Evolutionary conservation across 1,140 invertebrate genomes (phyloP).

Genomic region (Neotoxoptera formosana): DNA sequence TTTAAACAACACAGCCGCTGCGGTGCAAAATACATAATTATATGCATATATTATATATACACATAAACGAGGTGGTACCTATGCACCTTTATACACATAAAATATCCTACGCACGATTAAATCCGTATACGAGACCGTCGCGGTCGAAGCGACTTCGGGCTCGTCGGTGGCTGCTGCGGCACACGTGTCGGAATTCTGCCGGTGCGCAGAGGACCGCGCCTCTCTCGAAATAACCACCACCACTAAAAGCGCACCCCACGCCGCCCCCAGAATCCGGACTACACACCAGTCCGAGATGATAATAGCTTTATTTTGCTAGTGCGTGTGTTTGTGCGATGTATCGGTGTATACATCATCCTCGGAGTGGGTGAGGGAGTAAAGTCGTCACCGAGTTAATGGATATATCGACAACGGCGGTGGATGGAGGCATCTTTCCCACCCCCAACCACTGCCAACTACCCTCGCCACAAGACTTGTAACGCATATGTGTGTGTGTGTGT

Average conservation of each 20-base stretch:
- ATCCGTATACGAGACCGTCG: background rate
- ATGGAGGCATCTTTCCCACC: background rate
- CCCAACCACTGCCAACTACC: background rate
- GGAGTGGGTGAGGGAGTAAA: background rate
- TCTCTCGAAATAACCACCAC: background rate
- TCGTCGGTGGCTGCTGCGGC: background rate
- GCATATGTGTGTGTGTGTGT: background rate
- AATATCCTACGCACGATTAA: conserved; percentile 10
- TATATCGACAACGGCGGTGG: background rate
- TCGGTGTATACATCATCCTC: background rate
- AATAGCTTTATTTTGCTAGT: conserved; percentile 38
- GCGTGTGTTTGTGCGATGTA: background rate
- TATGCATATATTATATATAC: background rate
- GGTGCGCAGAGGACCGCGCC: background rate
- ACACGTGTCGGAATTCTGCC: conserved; percentile 7
- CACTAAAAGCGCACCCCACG: background rate
- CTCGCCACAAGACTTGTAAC: background rate
- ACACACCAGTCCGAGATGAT: conserved; percentile 13
- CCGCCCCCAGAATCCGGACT: background rate
- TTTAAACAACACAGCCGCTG: background rate
- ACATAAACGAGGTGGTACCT: background rate
- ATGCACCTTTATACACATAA: background rate
- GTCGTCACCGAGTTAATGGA: conserved; percentile 32
- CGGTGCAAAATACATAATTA: background rate
- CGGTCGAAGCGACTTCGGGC: background rate